Evolutionary conservation across 2,888 invertebrate genomes (phyloP).

Genomic region (Napeogenes inachia): DNA sequence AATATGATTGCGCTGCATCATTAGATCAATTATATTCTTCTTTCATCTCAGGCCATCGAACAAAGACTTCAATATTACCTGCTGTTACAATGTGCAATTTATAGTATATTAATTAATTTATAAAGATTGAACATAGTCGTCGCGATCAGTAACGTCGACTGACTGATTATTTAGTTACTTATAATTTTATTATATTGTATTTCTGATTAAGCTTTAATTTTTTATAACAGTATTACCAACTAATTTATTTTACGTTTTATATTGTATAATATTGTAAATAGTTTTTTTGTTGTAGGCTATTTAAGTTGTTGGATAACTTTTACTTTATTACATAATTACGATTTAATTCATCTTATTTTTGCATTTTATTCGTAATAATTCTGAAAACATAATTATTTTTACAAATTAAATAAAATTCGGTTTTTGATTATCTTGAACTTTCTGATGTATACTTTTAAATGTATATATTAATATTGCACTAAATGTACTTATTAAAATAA

Average conservation of each 20-base stretch:
- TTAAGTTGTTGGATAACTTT: slow-evolving; percentile 15
- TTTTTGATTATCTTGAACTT: not conserved
- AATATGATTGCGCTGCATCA: too few species aligned
- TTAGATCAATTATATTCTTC: too few species aligned
- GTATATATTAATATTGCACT: slow-evolving; percentile 40
- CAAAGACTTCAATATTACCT: too few species aligned
- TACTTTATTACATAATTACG: too few species aligned
- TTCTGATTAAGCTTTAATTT: slow-evolving; percentile 51
- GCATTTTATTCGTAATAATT: not conserved
- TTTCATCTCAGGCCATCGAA: too few species aligned
- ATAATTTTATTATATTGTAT: slow-evolving; percentile 38
- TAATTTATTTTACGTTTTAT: slow-evolving; percentile 58
- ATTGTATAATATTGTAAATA: slow-evolving; percentile 72
- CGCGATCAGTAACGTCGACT: slow-evolving; percentile 8
- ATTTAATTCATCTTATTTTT: too few species aligned
- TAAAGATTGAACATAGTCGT: not conserved
- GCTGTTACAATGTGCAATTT: too few species aligned
- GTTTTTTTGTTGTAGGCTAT: slow-evolving; percentile 44
- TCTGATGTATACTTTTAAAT: slow-evolving; percentile 24
- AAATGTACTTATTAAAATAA: slow-evolving; percentile 40
- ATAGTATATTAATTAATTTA: too few species aligned
- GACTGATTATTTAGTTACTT: slow-evolving; percentile 12
- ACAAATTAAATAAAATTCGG: not conserved
- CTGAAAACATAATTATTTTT: not conserved
- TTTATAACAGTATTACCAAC: slow-evolving; percentile 70